Evolutionary conservation across 2,797 vertebrate species (phyloP), one percentile per base, ranked within the genome.

Genomic region (Sciurus carolinensis): DNA sequence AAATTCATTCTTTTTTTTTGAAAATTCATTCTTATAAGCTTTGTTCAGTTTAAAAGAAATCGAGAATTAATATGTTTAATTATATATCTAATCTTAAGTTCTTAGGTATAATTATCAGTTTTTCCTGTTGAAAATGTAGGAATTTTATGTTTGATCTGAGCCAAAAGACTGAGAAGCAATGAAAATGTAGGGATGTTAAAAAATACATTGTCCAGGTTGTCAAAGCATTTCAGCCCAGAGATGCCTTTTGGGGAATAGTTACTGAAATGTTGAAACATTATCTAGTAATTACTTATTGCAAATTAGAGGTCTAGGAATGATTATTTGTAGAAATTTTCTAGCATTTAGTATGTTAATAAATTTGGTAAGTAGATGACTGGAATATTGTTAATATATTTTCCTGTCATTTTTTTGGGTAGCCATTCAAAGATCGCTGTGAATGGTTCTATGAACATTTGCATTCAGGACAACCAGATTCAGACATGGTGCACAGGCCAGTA

Each of bases 371-470:
- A 94, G 80, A 44, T 91, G 50, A 81, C 39, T 97, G 62, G 95
- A 94, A 77, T 44, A 44, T 28, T 87, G 66, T 71, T 97, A 91
- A 96, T 33, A 4, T 72, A 11, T 36, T 97, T 96, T 97, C 18
- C 52, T 54, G 26, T 96, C 67, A 9, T 69, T 94, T 92, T 57
- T 94, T 96, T 36, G 82, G 64, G 36, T 93, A 99, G 99, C 99
- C 99, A 5, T 99, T 99, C 98, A 99, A 99, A 98, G 99, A 99
- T 98, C 99, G 99, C 71, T 99, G 99, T 88, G 99, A 99, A 97
- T 99, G 99, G 99, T 99, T 99, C 98, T 99, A 99, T 91, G 99
- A 99, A 97, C 99, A 99, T 97, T 98, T 99, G 96, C 99, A 99
- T 94, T 99, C 99, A 0, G 99, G 99, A 93, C 99, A 99, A 97